Conservation (phyloP, 2,113 vertebrate species). For the Chunga burmeisteri region DNA sequence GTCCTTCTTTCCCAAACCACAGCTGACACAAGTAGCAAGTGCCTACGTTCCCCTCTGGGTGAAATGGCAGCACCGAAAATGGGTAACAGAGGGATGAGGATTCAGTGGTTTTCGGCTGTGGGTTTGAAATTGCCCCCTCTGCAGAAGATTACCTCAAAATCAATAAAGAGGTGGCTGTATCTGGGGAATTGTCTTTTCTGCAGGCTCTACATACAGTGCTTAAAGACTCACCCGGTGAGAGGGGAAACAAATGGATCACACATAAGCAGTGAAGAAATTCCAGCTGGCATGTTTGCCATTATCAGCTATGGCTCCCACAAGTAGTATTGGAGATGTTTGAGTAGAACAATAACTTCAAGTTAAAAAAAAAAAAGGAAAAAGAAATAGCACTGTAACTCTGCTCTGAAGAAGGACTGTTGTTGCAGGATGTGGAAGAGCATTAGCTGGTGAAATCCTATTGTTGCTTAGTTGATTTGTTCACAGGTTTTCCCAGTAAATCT, state of each 20-base stretch:
- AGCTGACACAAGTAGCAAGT: neutral
- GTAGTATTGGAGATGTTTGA: neutral
- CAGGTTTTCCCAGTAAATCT: neutral
- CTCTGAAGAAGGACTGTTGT: neutral
- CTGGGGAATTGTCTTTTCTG: neutral
- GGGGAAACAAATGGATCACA: neutral
- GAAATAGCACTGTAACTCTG: neutral
- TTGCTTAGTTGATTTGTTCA: neutral
- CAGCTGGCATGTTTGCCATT: neutral
- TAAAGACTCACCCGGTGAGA: neutral
- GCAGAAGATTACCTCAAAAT: neutral
- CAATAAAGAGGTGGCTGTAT: neutral
- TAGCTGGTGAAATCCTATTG: neutral
- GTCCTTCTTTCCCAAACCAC: neutral
- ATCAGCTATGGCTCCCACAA: neutral
- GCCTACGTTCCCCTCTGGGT: neutral
- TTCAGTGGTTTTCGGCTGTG: neutral
- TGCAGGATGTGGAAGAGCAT: neutral
- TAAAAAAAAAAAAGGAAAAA: neutral
- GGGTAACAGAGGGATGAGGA: neutral
- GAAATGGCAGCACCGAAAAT: neutral
- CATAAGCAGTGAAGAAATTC: neutral
- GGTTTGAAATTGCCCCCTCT: neutral
- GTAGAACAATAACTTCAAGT: neutral
- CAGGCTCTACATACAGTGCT: neutral